phyloP scores from a whole-genome alignment of 2,888 invertebrate species.

The Rhingia rostrata region DNA sequence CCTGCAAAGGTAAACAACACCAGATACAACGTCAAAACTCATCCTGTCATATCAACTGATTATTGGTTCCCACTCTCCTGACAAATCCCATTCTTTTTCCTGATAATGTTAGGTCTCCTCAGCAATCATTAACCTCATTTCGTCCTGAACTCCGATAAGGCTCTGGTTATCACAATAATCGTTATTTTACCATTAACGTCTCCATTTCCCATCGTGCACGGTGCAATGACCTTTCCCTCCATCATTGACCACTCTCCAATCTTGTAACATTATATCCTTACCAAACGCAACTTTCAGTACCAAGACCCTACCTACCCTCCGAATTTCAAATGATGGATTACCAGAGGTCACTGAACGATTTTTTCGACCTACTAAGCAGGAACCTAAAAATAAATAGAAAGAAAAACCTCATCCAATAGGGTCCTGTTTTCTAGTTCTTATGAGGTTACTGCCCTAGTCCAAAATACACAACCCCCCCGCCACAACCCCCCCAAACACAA shows the following conservation, averaged over 20 bases:
- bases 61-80: too few relatives aligned
- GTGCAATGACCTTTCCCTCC: constrained; percentile 27
- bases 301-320: constrained; percentile 9
- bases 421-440: constrained; percentile 27
- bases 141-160: too few relatives aligned
- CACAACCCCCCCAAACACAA: constrained; percentile 2
- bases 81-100: too few relatives aligned
- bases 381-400: constrained; percentile 38
- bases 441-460: constrained; percentile 49
- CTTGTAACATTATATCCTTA: constrained; percentile 23
- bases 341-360: constrained; percentile 45
- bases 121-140: too few relatives aligned
- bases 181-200: constrained; percentile 2
- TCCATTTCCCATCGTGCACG: constrained; percentile 16
- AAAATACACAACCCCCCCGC: not conserved
- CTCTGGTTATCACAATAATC: not conserved
- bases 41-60: too few relatives aligned
- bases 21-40: too few relatives aligned
- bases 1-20: too few relatives aligned
- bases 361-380: constrained; percentile 7
- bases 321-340: constrained; percentile 57
- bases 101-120: too few relatives aligned
- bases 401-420: constrained; percentile 38
- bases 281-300: constrained; percentile 8
- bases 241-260: constrained; percentile 10